Evolutionary conservation across 2,888 invertebrate species (phyloP).

Genomic region (Ypsolopha scabrella): DNA sequence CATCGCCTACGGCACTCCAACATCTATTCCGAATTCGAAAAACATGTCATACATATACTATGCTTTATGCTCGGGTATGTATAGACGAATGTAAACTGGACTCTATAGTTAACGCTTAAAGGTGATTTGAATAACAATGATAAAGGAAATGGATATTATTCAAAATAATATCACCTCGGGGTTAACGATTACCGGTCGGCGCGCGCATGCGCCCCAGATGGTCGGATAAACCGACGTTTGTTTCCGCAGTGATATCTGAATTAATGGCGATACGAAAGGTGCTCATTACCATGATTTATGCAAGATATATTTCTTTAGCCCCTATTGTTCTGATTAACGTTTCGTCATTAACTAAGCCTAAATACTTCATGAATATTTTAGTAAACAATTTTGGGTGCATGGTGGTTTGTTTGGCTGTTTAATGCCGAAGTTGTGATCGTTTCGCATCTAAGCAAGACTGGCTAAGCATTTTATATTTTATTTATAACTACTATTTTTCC

Average conservation of each 20-base stretch:
- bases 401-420: too few relatives aligned
- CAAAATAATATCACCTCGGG: constrained; percentile 70
- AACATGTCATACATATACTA: constrained; percentile 66
- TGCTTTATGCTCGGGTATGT: constrained; percentile 42
- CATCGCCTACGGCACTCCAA: constrained; percentile 47
- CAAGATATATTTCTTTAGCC: constrained; percentile 58
- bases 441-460: constrained; percentile 1
- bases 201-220: constrained; percentile 67
- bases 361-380: too few relatives aligned
- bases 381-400: too few relatives aligned
- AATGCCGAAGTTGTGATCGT: too few relatives aligned
- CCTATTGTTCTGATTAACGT: constrained; percentile 46
- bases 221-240: constrained; percentile 68
- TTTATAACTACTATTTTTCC: too few relatives aligned
- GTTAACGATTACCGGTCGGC: constrained; percentile 66
- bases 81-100: constrained; percentile 43
- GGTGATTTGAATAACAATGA: constrained; percentile 58
- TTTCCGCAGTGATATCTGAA: constrained; percentile 71
- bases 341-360: constrained; percentile 7
- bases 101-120: constrained; percentile 47
- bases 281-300: constrained; percentile 69
- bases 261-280: constrained; percentile 69
- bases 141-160: constrained; percentile 60
- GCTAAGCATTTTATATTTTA: constrained; percentile 4
- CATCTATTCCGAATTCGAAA: constrained; percentile 63